These are phyloP conservation scores for Leptopilina clavipes DNA, from an alignment of 1,140 invertebrate genomes.

Conservation along the genomic window DNA sequence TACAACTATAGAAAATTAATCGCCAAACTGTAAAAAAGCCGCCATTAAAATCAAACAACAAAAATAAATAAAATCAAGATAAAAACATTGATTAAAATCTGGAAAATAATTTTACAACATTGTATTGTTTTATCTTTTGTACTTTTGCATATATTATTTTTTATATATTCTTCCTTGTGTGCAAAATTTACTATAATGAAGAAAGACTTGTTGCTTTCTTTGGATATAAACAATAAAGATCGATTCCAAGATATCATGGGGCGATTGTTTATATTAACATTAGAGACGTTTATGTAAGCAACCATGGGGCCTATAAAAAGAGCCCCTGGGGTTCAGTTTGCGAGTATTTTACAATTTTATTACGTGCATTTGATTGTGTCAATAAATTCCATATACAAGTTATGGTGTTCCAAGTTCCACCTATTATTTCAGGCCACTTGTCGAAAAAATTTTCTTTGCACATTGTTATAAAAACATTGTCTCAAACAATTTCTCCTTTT, in stretches of 20 bases:
- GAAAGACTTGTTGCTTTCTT: neutral
- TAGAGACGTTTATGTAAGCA: constrained; percentile 24
- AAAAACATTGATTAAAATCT: no score
- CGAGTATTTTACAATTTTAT: constrained; percentile 24
- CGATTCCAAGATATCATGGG: neutral
- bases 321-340: neutral
- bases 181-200: constrained; percentile 1
- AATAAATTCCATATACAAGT: constrained; percentile 31
- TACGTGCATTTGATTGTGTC: constrained; percentile 23
- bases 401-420: neutral
- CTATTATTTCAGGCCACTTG: constrained; percentile 4
- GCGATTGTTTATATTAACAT: constrained; percentile 19
- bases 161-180: neutral
- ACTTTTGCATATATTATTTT: no score
- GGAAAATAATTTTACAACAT: no score
- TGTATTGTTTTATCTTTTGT: no score
- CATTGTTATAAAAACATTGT: neutral
- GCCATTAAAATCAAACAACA: no score
- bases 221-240: constrained; percentile 6
- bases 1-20: no score
- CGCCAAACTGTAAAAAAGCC: no score
- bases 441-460: neutral
- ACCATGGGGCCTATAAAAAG: neutral
- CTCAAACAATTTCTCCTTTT: no score
- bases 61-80: no score